Percentiles rank a stretch among this genome's conserved stretches.
These are phyloP conservation scores for Cygnus buccinator DNA, from an alignment of 2,113 vertebrate genomes.

Conservation along the genomic window DNA sequence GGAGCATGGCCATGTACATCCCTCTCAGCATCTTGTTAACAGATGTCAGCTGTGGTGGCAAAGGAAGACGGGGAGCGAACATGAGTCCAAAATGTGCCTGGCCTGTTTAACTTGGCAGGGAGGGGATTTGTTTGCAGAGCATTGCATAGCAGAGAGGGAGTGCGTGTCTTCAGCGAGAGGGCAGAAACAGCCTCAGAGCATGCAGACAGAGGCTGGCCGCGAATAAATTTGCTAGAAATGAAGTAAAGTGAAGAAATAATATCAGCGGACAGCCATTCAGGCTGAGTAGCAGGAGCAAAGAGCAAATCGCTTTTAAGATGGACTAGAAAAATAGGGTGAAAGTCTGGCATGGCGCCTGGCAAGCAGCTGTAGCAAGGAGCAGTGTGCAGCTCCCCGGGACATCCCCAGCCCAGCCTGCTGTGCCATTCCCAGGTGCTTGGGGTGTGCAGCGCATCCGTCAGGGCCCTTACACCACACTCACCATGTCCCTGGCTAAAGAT, in stretches of 20 bases:
- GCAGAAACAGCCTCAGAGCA: background rate
- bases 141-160: background rate
- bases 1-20: background rate
- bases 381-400: background rate
- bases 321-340: background rate
- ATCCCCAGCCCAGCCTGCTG: background rate
- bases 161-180: rapidly evolving
- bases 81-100: background rate
- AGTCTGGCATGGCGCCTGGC: background rate
- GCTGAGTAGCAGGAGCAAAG: background rate
- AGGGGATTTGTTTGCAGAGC: background rate
- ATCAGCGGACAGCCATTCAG: background rate
- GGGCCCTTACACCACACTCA: background rate
- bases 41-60: background rate
- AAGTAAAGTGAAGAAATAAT: background rate
- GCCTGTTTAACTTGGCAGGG: background rate
- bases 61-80: rapidly evolving
- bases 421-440: background rate
- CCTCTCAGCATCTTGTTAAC: background rate
- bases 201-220: background rate
- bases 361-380: background rate
- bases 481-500: background rate
- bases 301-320: background rate
- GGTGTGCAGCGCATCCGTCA: background rate
- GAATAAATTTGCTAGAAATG: background rate